Evolutionary conservation across 1,140 invertebrate genomes (phyloP), one percentile per base, ranked within the genome.

Genomic region (Polypedilum vanderplanki): DNA sequence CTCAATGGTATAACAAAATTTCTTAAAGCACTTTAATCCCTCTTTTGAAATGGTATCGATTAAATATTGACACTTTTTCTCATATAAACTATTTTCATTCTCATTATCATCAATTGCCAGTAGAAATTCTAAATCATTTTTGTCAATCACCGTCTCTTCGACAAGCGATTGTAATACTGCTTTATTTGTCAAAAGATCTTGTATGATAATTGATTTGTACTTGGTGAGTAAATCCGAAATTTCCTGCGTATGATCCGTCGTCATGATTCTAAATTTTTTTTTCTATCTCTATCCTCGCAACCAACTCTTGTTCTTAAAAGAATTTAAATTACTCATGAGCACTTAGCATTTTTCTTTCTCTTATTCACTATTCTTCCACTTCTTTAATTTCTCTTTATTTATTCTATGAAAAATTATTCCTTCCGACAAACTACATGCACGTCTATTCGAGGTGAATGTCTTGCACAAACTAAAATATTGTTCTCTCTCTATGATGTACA

Each of bases 51-150:
- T 70, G 15, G 18, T 7, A 70, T 70, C 65, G 20, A 70, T 70
- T 20, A 70, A 70, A 70, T 70, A 70, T 70, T 70, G 65, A 70
- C 65, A 70, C 18, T 70, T 70, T 18, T 70, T 70, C n/a, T 70
- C 65, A 70, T 70, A 18, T 10, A 70, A 22, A 10, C 18, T 18
- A 70, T 70, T 70, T 20, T 70, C 65, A 20, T 22, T 70, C 10
- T 70, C 65, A 70, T 22, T 22, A 20, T 18, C 65, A 9, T 70
- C 65, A 9, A 18, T 70, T 7, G 8, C 9, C 4, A 70, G 18
- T 12, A 70, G 5, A 22, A 70, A 70, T 20, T 70, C 65, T 70
- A 70, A 70, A 70, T 70, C 65, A 70, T 70, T 70, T 22, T 70
- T 70, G 10, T 70, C 65, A 22, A 70, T 70, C 17, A 70, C 20